phyloP scores from a whole-genome alignment of 1,140 invertebrate species.

The Drosophila repletoides region DNA sequence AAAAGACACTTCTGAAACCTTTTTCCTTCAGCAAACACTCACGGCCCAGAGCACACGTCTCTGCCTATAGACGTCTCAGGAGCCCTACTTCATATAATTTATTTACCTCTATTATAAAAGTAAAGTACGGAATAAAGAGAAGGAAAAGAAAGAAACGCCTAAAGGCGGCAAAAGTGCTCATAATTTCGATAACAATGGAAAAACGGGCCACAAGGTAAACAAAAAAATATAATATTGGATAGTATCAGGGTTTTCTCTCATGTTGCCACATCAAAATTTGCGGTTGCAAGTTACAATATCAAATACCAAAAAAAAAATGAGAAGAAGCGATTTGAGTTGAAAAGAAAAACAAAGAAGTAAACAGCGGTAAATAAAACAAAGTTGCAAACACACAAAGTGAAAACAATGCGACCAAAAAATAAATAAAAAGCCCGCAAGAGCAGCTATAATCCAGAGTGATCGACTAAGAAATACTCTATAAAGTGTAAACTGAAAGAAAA shows the following conservation, averaged over 20 bases:
- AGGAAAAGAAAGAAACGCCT: slow-evolving; percentile 37
- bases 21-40: too few relatives aligned
- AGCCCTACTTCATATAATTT: slow-evolving; percentile 64
- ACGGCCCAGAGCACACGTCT: slow-evolving; percentile 4
- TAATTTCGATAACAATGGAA: slow-evolving; percentile 68
- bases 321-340: slow-evolving; percentile 71
- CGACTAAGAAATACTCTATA: too few relatives aligned
- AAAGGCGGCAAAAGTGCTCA: slow-evolving; percentile 66
- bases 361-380: slow-evolving; percentile 51
- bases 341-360: slow-evolving; percentile 67
- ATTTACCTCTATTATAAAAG: slow-evolving; percentile 32
- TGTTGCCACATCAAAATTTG: too few relatives aligned
- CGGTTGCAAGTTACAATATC: slow-evolving; percentile 71
- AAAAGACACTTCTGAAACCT: too few relatives aligned
- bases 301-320: too few relatives aligned
- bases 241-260: too few relatives aligned
- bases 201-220: slow-evolving; percentile 33
- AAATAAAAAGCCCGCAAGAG: too few relatives aligned
- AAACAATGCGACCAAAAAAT: slow-evolving; percentile 54
- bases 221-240: slow-evolving; percentile 6
- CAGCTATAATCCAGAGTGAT: too few relatives aligned
- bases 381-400: slow-evolving; percentile 50
- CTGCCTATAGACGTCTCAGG: slow-evolving; percentile 21
- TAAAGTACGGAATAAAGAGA: neutral
- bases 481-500: too few relatives aligned